Conservation (phyloP, 2,113 vertebrate species). For the Pteronura brasiliensis region DNA sequence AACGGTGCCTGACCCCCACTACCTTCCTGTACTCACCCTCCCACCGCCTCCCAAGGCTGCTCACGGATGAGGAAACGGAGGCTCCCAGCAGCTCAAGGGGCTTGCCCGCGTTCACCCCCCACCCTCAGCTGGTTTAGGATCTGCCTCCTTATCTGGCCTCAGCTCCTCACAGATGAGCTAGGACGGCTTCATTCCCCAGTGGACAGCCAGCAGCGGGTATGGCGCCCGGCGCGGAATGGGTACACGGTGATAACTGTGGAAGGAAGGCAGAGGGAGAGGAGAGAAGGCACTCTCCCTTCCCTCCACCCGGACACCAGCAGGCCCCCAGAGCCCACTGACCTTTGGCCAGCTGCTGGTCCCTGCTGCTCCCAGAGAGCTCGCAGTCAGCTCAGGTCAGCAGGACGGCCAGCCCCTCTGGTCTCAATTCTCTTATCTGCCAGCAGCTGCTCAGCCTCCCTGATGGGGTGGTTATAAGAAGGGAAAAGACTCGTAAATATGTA, state of each 20-base stretch:
- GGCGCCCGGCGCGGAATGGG: background rate
- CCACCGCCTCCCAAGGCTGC: background rate
- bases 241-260: background rate
- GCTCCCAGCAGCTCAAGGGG: background rate
- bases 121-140: background rate
- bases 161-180: background rate
- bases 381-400: background rate
- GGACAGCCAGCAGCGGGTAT: background rate
- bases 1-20: accelerated
- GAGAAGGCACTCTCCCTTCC: background rate
- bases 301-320: background rate
- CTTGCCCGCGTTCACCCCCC: background rate
- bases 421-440: background rate
- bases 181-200: background rate
- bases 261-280: background rate
- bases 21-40: accelerated
- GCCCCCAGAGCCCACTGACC: background rate
- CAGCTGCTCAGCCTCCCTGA: slow-evolving; percentile 6
- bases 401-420: background rate
- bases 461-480: slow-evolving; percentile 18
- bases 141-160: background rate
- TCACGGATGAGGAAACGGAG: background rate
- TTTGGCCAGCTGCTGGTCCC: background rate
- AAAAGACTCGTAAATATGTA: slow-evolving; percentile 63
- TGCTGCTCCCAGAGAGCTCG: background rate